phyloP scores from a whole-genome alignment of 2,797 vertebrate species.

The Tachyglossus aculeatus region DNA sequence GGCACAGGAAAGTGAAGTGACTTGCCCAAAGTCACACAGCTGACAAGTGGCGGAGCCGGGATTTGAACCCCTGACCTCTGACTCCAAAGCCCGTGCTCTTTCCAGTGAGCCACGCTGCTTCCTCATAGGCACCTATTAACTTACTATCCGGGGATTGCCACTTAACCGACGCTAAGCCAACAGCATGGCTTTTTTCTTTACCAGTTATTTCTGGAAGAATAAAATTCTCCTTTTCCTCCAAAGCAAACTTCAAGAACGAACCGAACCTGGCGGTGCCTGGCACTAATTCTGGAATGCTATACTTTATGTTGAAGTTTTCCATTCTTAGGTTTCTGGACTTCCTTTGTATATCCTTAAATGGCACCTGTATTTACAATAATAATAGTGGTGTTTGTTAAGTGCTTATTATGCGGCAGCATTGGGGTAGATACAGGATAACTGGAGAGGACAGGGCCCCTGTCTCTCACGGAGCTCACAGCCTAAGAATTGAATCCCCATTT shows the following conservation, averaged over 20 bases:
- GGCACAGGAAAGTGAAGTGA: too few species aligned
- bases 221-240: neutral
- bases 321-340: neutral
- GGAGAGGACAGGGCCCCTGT: too few species aligned
- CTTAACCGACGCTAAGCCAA: slow-evolving; percentile 1
- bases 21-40: too few species aligned
- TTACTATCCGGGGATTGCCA: too few species aligned
- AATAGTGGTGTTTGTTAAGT: too few species aligned
- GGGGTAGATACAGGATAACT: too few species aligned
- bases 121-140: slow-evolving; percentile 31
- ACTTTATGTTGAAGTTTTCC: neutral
- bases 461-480: too few species aligned
- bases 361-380: neutral
- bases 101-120: neutral
- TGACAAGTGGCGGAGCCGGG: too few species aligned
- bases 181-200: slow-evolving; percentile 28
- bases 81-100: too few species aligned
- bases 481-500: too few species aligned
- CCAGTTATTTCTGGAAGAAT: neutral
- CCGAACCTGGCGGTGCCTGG: neutral
- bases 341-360: neutral
- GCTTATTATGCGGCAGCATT: too few species aligned
- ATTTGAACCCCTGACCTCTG: too few species aligned
- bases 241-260: neutral
- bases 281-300: neutral